phyloP scores from a whole-genome alignment of 2,113 vertebrate species.

The Rhineura floridana region DNA sequence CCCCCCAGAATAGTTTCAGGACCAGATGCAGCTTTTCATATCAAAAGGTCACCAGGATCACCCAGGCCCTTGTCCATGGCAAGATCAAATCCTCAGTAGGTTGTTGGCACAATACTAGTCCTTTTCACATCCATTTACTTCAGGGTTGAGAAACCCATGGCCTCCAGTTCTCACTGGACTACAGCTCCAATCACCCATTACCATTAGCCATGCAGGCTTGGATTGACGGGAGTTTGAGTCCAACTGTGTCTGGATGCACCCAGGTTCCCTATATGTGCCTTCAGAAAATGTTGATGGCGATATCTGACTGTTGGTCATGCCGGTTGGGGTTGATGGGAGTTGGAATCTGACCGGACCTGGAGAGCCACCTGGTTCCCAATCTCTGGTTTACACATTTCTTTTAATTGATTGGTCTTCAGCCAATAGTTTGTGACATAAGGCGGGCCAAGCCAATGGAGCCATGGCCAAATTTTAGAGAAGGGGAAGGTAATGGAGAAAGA shows the following conservation, averaged over 20 bases:
- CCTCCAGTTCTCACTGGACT: no score
- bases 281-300: no score
- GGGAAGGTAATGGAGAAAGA: slow-evolving; percentile 30
- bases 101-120: slow-evolving; percentile 60
- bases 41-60: slow-evolving; percentile 73
- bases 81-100: slow-evolving; percentile 75
- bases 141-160: no score
- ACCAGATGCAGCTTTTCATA: slow-evolving; percentile 65
- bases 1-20: slow-evolving; percentile 34
- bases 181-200: no score
- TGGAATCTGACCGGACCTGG: no score
- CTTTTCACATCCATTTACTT: slow-evolving; percentile 51
- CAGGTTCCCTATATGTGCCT: no score
- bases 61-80: slow-evolving; percentile 68
- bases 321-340: no score
- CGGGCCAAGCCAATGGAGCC: neutral
- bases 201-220: no score
- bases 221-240: no score
- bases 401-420: neutral
- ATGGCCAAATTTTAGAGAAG: neutral
- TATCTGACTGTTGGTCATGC: no score
- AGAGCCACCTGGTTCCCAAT: no score
- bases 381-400: slow-evolving; percentile 82
- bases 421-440: neutral
- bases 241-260: no score